These are phyloP conservation scores for Phenganax marumi DNA, from an alignment of 92 coral and sea anemone genomes.

Conservation along the genomic window DNA sequence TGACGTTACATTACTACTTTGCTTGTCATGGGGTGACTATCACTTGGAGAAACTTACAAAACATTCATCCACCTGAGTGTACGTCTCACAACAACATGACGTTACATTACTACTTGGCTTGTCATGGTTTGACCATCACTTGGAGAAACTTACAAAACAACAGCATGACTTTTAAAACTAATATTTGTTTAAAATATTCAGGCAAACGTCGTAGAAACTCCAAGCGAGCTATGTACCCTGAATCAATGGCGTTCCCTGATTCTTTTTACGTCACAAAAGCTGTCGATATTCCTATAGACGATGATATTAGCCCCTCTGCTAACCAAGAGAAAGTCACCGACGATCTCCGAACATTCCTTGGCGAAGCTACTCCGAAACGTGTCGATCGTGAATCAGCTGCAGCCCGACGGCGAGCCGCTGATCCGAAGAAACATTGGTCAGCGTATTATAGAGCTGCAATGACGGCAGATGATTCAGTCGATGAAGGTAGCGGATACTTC, in stretches of 20 bases:
- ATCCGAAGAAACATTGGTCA: conserved; percentile 38
- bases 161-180: not conserved
- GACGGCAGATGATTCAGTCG: not conserved
- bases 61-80: too few species aligned
- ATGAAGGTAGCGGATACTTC: conserved; percentile 16
- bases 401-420: not conserved
- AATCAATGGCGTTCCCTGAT: conserved; percentile 69
- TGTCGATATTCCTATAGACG: conserved; percentile 75
- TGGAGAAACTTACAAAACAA: not conserved
- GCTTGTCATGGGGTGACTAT: too few species aligned
- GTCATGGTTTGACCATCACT: too few species aligned
- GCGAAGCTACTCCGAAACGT: conserved; percentile 33
- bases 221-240: conserved; percentile 95
- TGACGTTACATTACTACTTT: too few species aligned
- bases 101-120: too few species aligned
- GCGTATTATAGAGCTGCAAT: conserved; percentile 28
- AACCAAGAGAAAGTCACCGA: conserved; percentile 30
- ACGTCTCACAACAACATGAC: too few species aligned
- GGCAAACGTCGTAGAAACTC: conserved; percentile 57
- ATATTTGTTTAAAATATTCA: not conserved
- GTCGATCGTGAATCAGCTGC: conserved; percentile 22
- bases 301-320: conserved; percentile 30
- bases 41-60: too few species aligned
- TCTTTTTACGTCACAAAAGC: conserved; percentile 63
- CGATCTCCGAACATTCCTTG: conserved; percentile 29